Conservation (phyloP, 2,113 vertebrate species). For the Myotis yumanensis region DNA sequence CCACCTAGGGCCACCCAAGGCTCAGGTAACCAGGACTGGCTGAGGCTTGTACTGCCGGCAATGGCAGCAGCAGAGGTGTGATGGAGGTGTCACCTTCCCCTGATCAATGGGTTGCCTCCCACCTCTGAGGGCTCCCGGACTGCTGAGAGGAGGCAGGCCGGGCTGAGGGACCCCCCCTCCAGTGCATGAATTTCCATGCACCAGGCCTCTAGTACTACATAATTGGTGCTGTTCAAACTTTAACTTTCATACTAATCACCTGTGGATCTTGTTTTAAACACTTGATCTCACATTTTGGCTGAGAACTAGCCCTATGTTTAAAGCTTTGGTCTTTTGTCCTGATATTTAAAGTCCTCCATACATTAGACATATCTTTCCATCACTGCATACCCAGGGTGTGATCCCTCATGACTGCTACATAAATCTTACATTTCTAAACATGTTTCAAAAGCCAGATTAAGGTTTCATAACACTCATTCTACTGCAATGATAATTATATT, state of each 20-base stretch:
- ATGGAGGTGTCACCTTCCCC: too few species aligned
- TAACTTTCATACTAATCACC: not conserved
- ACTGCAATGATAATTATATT: not conserved
- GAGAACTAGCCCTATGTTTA: not conserved
- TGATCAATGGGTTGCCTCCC: too few species aligned
- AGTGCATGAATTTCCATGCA: too few species aligned
- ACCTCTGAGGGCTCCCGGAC: too few species aligned
- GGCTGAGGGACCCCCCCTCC: too few species aligned
- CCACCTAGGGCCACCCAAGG: too few species aligned
- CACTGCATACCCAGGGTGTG: not conserved
- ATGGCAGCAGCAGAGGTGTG: too few species aligned
- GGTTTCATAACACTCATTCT: not conserved
- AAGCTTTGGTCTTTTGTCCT: not conserved
- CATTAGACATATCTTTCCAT: not conserved
- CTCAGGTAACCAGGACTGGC: too few species aligned
- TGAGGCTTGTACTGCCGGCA: too few species aligned
- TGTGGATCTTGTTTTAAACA: not conserved
- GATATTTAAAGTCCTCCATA: not conserved
- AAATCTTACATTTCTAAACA: not conserved
- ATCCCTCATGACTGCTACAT: not conserved
- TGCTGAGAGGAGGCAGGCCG: too few species aligned
- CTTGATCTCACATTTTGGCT: not conserved
- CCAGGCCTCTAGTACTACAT: too few species aligned
- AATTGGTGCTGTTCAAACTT: not conserved
- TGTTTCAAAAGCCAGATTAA: not conserved